A percentile compares a stretch with the other conserved stretches of the same genome.
Evolutionary conservation across 92 coral and sea anemone genomes (phyloP).

Genomic region (Phenganax marumi): DNA sequence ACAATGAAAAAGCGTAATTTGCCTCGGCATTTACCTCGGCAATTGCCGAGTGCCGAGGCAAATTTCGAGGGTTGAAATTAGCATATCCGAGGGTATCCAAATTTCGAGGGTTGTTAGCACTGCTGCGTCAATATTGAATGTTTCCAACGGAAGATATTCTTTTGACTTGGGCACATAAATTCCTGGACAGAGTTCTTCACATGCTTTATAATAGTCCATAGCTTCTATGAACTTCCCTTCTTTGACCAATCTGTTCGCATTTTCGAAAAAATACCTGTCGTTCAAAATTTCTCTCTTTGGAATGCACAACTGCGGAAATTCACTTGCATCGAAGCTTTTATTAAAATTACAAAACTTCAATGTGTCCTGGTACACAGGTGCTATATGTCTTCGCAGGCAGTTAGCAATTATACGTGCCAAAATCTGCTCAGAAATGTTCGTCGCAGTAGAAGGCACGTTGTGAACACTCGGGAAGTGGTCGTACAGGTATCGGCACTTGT

Average conservation of each 20-base stretch:
- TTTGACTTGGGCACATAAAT: neutral
- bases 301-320: neutral
- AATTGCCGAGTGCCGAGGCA: too few species aligned
- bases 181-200: neutral
- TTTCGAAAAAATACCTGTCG: neutral
- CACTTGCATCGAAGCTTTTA: neutral
- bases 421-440: slow-evolving; percentile 18
- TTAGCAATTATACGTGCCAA: slow-evolving; percentile 31
- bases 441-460: neutral
- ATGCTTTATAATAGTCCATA: neutral
- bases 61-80: too few species aligned
- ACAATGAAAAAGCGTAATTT: too few species aligned
- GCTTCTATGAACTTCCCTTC: neutral
- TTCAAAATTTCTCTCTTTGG: slow-evolving; percentile 11
- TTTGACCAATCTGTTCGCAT: slow-evolving; percentile 3
- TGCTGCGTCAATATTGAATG: too few species aligned
- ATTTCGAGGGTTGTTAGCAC: too few species aligned
- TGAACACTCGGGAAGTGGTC: slow-evolving; percentile 36
- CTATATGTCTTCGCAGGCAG: slow-evolving; percentile 38
- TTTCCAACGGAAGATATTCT: too few species aligned
- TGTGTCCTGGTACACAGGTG: neutral
- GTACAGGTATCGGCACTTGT: slow-evolving; percentile 47
- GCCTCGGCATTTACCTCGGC: too few species aligned
- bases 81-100: too few species aligned
- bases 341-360: neutral